Conservation (phyloP, 2,888 invertebrate species). For the Hipparchia sbordonii region DNA sequence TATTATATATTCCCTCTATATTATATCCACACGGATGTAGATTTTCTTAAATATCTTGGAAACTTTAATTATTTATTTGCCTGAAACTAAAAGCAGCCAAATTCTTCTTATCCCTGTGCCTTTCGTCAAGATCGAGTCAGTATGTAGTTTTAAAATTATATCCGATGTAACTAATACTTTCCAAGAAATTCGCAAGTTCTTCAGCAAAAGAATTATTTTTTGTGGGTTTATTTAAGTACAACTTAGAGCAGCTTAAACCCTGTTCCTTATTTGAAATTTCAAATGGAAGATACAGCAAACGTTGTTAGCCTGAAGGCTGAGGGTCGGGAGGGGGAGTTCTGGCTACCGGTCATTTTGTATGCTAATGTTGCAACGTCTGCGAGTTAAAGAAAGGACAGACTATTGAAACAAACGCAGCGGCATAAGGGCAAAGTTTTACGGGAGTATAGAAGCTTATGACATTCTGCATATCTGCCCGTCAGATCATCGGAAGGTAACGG, state of each 20-base stretch:
- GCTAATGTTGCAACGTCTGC: conserved; percentile 21
- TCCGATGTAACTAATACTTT: background rate
- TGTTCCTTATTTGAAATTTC: conserved; percentile 12
- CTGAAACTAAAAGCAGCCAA: no score
- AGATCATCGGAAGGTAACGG: no score
- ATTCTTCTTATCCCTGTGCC: no score
- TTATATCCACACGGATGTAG: no score
- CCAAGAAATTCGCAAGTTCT: background rate
- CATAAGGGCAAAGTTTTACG: no score
- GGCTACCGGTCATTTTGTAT: conserved; percentile 21
- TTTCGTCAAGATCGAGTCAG: no score
- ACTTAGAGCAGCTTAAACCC: conserved; percentile 4
- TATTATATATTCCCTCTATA: no score
- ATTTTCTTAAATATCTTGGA: no score
- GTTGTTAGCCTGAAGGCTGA: conserved; percentile 1
- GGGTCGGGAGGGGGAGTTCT: background rate
- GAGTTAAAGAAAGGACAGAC: conserved; percentile 9
- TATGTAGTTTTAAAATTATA: no score
- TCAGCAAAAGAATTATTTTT: background rate
- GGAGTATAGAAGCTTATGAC: background rate
- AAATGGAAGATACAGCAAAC: conserved; percentile 14
- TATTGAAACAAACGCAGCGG: background rate
- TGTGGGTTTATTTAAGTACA: background rate
- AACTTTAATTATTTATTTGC: no score
- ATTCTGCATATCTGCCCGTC: no score